A percentile compares a stretch with the other conserved stretches of the same genome.
phyloP scores from a whole-genome alignment of 2,888 invertebrate genomes.

The Ennomos fuscantarius region DNA sequence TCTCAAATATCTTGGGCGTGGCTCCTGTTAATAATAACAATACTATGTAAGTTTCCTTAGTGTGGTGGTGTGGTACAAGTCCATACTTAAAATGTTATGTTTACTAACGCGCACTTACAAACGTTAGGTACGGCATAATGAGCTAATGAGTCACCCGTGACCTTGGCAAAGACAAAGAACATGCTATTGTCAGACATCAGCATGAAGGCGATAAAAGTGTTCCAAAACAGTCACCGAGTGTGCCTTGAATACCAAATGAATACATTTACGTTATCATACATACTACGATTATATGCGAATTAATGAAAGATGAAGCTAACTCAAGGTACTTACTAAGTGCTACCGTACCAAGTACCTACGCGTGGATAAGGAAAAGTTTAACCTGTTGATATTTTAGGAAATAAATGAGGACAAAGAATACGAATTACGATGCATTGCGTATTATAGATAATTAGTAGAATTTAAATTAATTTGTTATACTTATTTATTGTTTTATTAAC shows the following conservation, averaged over 20 bases:
- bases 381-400: not conserved
- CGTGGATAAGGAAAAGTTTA: not conserved
- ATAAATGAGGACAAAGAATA: too few relatives aligned
- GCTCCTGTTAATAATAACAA: too few relatives aligned
- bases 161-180: constrained; percentile 81
- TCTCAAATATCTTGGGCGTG: too few relatives aligned
- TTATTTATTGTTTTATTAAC: too few relatives aligned
- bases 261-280: constrained; percentile 43
- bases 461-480: too few relatives aligned
- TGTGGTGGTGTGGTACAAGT: not conserved
- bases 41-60: too few relatives aligned
- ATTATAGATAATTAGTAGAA: too few relatives aligned
- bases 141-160: constrained; percentile 50
- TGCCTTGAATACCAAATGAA: constrained; percentile 60
- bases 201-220: constrained; percentile 69
- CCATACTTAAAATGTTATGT: constrained; percentile 14
- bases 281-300: constrained; percentile 52
- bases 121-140: constrained; percentile 9
- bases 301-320: constrained; percentile 51
- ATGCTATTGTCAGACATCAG: constrained; percentile 61
- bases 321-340: constrained; percentile 10
- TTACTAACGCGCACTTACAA: constrained; percentile 15
- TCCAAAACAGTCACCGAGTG: constrained; percentile 63
- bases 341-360: not conserved
- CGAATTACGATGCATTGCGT: too few relatives aligned